phyloP scores from a whole-genome alignment of 2,113 vertebrate species.

The Phasianus colchicus region DNA sequence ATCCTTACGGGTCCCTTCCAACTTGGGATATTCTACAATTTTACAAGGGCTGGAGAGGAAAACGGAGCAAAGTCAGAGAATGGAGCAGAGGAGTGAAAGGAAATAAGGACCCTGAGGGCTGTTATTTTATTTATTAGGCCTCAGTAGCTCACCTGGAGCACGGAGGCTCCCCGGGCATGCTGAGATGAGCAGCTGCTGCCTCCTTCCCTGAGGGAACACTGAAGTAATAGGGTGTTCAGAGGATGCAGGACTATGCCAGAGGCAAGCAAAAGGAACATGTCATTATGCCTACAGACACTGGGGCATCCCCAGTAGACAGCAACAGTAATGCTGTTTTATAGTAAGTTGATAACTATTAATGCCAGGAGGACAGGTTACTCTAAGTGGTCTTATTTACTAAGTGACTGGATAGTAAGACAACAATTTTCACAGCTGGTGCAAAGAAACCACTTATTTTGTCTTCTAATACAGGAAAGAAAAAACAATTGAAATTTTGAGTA shows the following conservation, averaged over 20 bases:
- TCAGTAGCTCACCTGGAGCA: accelerated
- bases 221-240: background rate
- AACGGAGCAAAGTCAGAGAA: background rate
- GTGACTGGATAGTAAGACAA: background rate
- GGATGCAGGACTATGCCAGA: background rate
- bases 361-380: background rate
- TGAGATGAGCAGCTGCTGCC: background rate
- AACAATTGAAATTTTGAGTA: background rate
- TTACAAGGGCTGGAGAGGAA: background rate
- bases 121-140: background rate
- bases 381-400: background rate
- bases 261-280: background rate
- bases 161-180: background rate
- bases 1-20: background rate
- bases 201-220: background rate
- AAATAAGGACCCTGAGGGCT: background rate
- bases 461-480: background rate
- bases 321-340: background rate
- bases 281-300: background rate
- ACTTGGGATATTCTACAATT: background rate
- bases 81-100: background rate
- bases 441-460: background rate
- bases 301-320: background rate
- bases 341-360: background rate
- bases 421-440: background rate